phyloP scores from a whole-genome alignment of 2,797 vertebrate genomes.

The Nannoperca obscura region DNA sequence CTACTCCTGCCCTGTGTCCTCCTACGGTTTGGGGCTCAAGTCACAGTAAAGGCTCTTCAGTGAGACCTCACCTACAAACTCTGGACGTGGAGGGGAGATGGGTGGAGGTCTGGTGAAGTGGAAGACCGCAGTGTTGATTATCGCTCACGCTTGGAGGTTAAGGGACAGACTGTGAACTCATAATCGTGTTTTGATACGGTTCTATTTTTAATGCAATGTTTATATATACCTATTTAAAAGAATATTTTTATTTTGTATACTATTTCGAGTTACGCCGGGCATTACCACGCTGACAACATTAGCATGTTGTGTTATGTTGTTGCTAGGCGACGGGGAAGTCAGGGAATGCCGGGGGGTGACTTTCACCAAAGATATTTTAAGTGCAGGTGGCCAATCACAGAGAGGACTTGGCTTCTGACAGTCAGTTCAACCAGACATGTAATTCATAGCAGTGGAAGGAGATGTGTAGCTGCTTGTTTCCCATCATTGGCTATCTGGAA shows the following conservation, averaged over 20 bases:
- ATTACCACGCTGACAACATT: slow-evolving; percentile 77
- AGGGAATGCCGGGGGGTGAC: slow-evolving; percentile 75
- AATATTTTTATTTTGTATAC: slow-evolving; percentile 99
- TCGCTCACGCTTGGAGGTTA: slow-evolving; percentile 33
- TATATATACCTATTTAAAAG: slow-evolving; percentile 99
- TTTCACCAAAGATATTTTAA: slow-evolving; percentile 82
- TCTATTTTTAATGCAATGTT: slow-evolving; percentile 99
- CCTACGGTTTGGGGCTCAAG: slow-evolving; percentile 89
- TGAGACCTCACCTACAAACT: slow-evolving; percentile 52
- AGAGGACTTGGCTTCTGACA: slow-evolving; percentile 28
- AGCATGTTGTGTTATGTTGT: slow-evolving; percentile 75
- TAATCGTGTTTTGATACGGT: slow-evolving; percentile 97
- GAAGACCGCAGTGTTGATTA: slow-evolving; percentile 30
- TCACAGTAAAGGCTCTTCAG: slow-evolving; percentile 83
- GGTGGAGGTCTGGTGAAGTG: slow-evolving; percentile 21
- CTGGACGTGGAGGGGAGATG: slow-evolving; percentile 26
- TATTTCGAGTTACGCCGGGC: slow-evolving; percentile 86
- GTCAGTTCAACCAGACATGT: slow-evolving; percentile 46
- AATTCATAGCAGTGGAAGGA: slow-evolving; percentile 42
- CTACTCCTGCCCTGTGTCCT: slow-evolving; percentile 92
- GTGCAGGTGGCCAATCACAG: slow-evolving; percentile 67
- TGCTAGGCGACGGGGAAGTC: slow-evolving; percentile 69
- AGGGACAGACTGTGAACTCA: slow-evolving; percentile 84
- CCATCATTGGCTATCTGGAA: slow-evolving; percentile 10
- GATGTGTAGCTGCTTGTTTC: slow-evolving; percentile 37